Evolutionary conservation across 2,113 vertebrate genomes (phyloP).

Genomic region (Plotosus lineatus): DNA sequence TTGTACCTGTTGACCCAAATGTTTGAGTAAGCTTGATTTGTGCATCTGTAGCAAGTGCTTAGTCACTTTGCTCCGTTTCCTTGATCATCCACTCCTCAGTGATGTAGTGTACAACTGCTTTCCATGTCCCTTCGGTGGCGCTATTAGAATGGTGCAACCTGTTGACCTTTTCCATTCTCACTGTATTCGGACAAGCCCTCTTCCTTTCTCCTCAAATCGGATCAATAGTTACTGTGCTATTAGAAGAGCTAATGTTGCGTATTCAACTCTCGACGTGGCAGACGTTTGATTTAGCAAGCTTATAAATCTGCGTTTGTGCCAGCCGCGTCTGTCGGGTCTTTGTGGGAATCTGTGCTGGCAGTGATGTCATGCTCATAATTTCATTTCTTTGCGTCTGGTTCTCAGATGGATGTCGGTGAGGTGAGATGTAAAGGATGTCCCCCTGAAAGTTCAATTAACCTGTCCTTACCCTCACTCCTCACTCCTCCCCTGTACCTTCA

Average conservation of each 20-base stretch:
- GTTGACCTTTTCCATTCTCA: slow-evolving; percentile 50
- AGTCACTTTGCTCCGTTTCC: slow-evolving; percentile 25
- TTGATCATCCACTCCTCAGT: slow-evolving; percentile 31
- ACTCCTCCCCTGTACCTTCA: slow-evolving; percentile 27
- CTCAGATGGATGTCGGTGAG: slow-evolving; percentile 69
- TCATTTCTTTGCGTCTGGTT: slow-evolving; percentile 61
- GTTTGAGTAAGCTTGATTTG: slow-evolving; percentile 1
- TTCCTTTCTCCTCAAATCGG: slow-evolving; percentile 64
- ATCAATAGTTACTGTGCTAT: slow-evolving; percentile 73
- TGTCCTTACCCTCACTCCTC: slow-evolving; percentile 64
- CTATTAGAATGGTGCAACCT: slow-evolving; percentile 45
- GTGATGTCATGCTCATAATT: slow-evolving; percentile 76
- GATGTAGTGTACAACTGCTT: slow-evolving; percentile 32
- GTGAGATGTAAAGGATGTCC: slow-evolving; percentile 65
- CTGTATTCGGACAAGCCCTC: slow-evolving; percentile 50
- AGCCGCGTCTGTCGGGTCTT: slow-evolving; percentile 64
- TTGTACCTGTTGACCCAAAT: not conserved
- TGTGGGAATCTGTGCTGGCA: slow-evolving; percentile 66
- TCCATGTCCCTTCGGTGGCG: slow-evolving; percentile 29
- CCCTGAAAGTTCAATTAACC: slow-evolving; percentile 77
- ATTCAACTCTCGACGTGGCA: slow-evolving; percentile 46
- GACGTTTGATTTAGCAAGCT: slow-evolving; percentile 60
- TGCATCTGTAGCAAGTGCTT: slow-evolving; percentile 17
- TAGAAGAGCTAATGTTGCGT: slow-evolving; percentile 58
- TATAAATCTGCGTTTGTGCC: slow-evolving; percentile 68